Conservation (phyloP, 2,797 vertebrate species). For the Chaenodraco wilsoni region DNA sequence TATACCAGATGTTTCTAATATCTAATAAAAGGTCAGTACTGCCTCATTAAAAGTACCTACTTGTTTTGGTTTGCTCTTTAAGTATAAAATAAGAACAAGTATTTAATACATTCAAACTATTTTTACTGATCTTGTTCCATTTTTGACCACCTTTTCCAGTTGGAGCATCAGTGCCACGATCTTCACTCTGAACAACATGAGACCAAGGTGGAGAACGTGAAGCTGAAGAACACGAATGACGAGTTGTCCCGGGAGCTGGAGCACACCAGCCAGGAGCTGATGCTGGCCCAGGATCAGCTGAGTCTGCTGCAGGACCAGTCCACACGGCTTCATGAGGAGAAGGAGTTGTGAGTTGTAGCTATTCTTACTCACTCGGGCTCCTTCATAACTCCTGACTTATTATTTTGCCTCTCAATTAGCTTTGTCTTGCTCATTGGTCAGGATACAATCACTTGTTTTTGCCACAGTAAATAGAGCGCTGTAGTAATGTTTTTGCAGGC, state of each 20-base stretch:
- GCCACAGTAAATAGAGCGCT: neutral
- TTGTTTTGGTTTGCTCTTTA: neutral
- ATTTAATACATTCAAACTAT: neutral
- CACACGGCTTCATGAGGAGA: slow-evolving; percentile 86
- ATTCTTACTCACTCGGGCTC: neutral
- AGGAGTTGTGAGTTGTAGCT: slow-evolving; percentile 89
- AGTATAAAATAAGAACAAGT: neutral
- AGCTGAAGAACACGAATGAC: slow-evolving; percentile 89
- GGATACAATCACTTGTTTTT: neutral
- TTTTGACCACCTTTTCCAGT: slow-evolving; percentile 65
- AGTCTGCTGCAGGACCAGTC: slow-evolving; percentile 87
- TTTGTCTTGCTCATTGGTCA: neutral
- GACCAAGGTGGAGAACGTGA: slow-evolving; percentile 90
- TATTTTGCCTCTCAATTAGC: neutral
- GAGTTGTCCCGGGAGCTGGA: slow-evolving; percentile 88
- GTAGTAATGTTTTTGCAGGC: too few relatives aligned
- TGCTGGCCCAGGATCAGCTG: slow-evolving; percentile 88
- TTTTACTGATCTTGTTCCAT: neutral
- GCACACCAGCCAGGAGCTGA: slow-evolving; percentile 83
- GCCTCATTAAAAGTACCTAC: neutral
- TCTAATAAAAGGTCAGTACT: neutral
- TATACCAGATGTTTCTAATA: neutral
- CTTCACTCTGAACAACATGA: slow-evolving; percentile 89
- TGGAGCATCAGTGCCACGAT: slow-evolving; percentile 88
- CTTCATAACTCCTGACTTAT: neutral